Percentiles rank a stretch among this genome's conserved stretches.
These are phyloP conservation scores for Ormyrus pomaceus DNA, from an alignment of 2,888 invertebrate genomes.

Conservation along the genomic window DNA sequence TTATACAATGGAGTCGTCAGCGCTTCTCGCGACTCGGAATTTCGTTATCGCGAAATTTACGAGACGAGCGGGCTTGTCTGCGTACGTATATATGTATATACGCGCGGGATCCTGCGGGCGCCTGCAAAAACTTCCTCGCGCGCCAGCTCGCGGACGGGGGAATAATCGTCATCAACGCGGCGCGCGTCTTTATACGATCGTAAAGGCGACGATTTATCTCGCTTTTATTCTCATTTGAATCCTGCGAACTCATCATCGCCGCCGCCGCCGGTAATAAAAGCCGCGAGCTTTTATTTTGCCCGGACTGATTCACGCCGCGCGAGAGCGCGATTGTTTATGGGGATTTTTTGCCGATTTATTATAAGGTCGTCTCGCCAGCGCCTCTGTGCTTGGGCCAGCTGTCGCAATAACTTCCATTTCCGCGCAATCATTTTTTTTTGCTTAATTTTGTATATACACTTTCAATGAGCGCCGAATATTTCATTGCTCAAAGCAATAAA, in stretches of 20 bases:
- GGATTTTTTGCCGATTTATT: constrained; percentile 13
- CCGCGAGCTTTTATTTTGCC: too few species aligned
- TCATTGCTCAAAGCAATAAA: constrained; percentile 25
- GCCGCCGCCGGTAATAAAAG: constrained; percentile 26
- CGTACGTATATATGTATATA: too few species aligned
- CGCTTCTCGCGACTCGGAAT: constrained; percentile 19
- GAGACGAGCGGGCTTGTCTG: constrained; percentile 16
- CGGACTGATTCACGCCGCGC: too few species aligned
- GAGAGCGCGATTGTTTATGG: too few species aligned
- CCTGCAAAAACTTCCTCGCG: constrained; percentile 13
- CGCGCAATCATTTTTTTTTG: constrained; percentile 27
- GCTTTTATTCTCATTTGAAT: constrained; percentile 56
- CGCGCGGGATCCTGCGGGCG: not conserved
- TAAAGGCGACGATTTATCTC: constrained; percentile 53
- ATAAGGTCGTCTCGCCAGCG: constrained; percentile 1
- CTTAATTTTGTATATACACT: constrained; percentile 2
- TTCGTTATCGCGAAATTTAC: constrained; percentile 53
- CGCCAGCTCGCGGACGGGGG: too few species aligned
- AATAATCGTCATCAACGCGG: constrained; percentile 22
- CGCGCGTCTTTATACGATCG: constrained; percentile 39
- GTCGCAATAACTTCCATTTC: not conserved
- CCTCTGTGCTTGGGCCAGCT: not conserved
- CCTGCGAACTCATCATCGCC: constrained; percentile 31
- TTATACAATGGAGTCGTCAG: constrained; percentile 45
- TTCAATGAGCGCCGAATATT: constrained; percentile 2